Evolutionary conservation across 2,888 invertebrate genomes (phyloP).

Genomic region (Tetheella fluctuosa): DNA sequence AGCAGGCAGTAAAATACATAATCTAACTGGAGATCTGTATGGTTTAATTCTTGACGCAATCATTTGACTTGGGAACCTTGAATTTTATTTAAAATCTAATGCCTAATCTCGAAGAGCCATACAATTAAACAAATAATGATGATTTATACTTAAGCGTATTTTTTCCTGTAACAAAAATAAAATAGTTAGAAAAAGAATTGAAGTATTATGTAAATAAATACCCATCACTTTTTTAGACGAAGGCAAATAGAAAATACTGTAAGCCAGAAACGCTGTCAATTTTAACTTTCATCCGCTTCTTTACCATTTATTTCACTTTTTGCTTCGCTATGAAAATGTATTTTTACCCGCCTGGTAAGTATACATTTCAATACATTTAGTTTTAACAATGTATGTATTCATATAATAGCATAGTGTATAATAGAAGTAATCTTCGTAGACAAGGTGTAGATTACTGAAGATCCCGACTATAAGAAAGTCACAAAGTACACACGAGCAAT

Average conservation of each 20-base stretch:
- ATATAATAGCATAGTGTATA: neutral
- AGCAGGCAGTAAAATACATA: too few relatives aligned
- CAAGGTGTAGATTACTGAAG: neutral
- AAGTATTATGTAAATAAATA: neutral
- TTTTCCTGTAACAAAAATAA: too few relatives aligned
- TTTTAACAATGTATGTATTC: neutral
- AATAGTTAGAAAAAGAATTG: too few relatives aligned
- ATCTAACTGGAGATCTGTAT: too few relatives aligned
- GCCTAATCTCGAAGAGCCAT: too few relatives aligned
- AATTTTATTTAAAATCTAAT: too few relatives aligned
- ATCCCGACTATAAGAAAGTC: neutral
- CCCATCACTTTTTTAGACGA: neutral
- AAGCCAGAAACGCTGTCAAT: conserved; percentile 17
- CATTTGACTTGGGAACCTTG: too few relatives aligned
- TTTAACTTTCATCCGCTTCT: conserved; percentile 1
- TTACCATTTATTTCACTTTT: neutral
- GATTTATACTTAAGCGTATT: too few relatives aligned
- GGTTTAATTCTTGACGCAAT: too few relatives aligned
- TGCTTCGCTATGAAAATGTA: neutral
- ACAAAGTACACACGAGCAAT: conserved; percentile 33
- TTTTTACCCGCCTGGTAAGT: neutral
- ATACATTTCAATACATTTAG: neutral
- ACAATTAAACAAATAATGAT: too few relatives aligned
- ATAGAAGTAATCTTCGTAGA: neutral
- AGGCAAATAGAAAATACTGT: neutral